phyloP scores from a whole-genome alignment of 2,888 invertebrate species.

The Sinodicranocentrus sp. region DNA sequence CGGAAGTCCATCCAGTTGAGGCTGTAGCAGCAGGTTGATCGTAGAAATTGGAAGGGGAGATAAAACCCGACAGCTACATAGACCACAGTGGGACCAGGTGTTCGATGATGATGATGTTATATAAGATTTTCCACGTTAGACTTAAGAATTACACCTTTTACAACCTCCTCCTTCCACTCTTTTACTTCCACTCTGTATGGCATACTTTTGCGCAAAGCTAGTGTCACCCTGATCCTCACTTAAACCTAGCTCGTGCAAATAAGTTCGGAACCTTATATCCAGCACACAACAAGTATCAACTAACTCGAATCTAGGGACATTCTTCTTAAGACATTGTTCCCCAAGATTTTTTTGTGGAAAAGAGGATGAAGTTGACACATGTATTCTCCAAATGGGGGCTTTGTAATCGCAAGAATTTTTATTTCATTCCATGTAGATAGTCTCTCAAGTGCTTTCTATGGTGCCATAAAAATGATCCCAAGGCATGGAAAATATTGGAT shows the following conservation, averaged over 20 bases:
- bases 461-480: background rate
- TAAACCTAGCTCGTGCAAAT: constrained; percentile 17
- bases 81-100: constrained; percentile 38
- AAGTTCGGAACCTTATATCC: background rate
- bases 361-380: too few relatives aligned
- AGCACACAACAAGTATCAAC: background rate
- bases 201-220: too few relatives aligned
- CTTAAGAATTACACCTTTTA: constrained; percentile 35
- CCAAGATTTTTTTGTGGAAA: too few relatives aligned
- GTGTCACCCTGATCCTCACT: constrained; percentile 33
- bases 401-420: constrained; percentile 13
- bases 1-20: too few relatives aligned
- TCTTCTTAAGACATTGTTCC: background rate
- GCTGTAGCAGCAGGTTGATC: too few relatives aligned
- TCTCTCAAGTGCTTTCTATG: constrained; percentile 40
- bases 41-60: too few relatives aligned
- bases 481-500: background rate
- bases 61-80: too few relatives aligned
- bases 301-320: constrained; percentile 2
- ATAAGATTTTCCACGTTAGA: constrained; percentile 31
- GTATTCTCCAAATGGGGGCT: too few relatives aligned
- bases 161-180: background rate
- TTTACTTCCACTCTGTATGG: background rate
- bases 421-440: background rate
- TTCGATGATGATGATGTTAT: constrained; percentile 40